Evolutionary conservation across 64 coral and sea anemone species (phyloP).

Genomic region (Acropora tenuis): DNA sequence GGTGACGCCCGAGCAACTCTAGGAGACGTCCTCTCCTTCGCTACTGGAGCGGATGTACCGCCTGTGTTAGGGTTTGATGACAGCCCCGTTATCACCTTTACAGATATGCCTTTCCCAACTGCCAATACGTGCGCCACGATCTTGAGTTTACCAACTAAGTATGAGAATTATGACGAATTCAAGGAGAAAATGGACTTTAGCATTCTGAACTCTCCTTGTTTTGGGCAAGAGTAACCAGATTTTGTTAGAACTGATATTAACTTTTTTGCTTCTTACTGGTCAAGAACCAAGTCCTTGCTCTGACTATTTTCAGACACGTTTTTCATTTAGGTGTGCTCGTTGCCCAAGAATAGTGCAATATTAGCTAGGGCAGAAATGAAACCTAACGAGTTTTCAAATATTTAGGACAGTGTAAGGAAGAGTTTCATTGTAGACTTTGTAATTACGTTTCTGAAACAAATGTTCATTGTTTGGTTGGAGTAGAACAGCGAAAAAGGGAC

Average conservation of each 20-base stretch:
- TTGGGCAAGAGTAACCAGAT: slow-evolving; percentile 53
- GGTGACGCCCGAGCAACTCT: slow-evolving; percentile 54
- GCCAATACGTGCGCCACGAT: slow-evolving; percentile 55
- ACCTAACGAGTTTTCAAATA: neutral
- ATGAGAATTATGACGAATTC: slow-evolving; percentile 41
- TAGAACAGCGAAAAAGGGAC: neutral
- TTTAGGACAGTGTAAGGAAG: neutral
- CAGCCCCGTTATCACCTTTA: slow-evolving; percentile 29
- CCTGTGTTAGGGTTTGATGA: slow-evolving; percentile 59
- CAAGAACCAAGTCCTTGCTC: too few relatives aligned
- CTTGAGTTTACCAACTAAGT: slow-evolving; percentile 14
- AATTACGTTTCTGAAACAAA: too few relatives aligned
- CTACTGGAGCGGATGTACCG: slow-evolving; percentile 49
- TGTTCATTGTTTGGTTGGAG: neutral
- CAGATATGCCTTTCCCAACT: slow-evolving; percentile 17
- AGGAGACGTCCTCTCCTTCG: slow-evolving; percentile 47
- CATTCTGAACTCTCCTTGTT: slow-evolving; percentile 68
- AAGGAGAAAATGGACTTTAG: slow-evolving; percentile 62
- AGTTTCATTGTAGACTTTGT: too few relatives aligned
- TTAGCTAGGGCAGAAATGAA: neutral
- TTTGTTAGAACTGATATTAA: neutral
- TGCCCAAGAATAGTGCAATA: neutral
- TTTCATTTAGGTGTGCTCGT: neutral
- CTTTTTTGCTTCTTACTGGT: too few relatives aligned
- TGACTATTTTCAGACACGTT: too few relatives aligned